A percentile compares a stretch with the other conserved stretches of the same genome.
phyloP scores from a whole-genome alignment of 2,888 invertebrate species.

The Noctua fimbriata region DNA sequence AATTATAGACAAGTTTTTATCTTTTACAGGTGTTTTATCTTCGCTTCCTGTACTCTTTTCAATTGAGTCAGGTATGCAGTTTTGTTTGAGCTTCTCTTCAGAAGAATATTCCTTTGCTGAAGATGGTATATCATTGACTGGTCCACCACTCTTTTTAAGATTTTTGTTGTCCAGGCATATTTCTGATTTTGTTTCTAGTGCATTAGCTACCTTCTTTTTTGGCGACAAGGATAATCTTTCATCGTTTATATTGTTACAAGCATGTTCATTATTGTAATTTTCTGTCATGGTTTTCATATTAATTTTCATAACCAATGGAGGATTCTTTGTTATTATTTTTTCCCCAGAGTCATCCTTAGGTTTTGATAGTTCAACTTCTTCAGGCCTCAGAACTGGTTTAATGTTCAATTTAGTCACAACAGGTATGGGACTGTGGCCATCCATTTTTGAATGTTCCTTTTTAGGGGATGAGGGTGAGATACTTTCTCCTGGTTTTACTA shows the following conservation, averaged over 20 bases:
- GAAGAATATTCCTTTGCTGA: slow-evolving; percentile 30
- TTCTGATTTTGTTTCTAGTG: slow-evolving; percentile 63
- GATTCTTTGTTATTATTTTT: slow-evolving; percentile 76
- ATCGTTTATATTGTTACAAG: slow-evolving; percentile 77
- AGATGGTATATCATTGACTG: slow-evolving; percentile 46
- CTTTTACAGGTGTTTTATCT: slow-evolving; percentile 38
- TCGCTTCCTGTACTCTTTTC: slow-evolving; percentile 45
- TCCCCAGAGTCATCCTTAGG: slow-evolving; percentile 75
- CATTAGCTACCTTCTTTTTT: slow-evolving; percentile 66
- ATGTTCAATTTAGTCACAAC: slow-evolving; percentile 87
- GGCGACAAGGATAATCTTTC: slow-evolving; percentile 84
- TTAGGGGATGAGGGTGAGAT: slow-evolving; percentile 82
- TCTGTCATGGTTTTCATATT: slow-evolving; percentile 84
- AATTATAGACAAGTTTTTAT: slow-evolving; percentile 30
- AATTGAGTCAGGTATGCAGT: slow-evolving; percentile 66
- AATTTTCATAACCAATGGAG: slow-evolving; percentile 87
- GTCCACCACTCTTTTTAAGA: slow-evolving; percentile 44
- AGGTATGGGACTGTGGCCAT: slow-evolving; percentile 76
- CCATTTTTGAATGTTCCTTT: slow-evolving; percentile 78
- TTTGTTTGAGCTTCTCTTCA: slow-evolving; percentile 63
- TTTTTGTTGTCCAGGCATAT: slow-evolving; percentile 46
- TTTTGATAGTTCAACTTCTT: slow-evolving; percentile 74
- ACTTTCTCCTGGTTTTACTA: slow-evolving; percentile 82
- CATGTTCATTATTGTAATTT: slow-evolving; percentile 71
- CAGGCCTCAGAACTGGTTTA: slow-evolving; percentile 88